Conservation (phyloP, 2,888 invertebrate genomes). For the Xanthorhoe spadicearia region DNA sequence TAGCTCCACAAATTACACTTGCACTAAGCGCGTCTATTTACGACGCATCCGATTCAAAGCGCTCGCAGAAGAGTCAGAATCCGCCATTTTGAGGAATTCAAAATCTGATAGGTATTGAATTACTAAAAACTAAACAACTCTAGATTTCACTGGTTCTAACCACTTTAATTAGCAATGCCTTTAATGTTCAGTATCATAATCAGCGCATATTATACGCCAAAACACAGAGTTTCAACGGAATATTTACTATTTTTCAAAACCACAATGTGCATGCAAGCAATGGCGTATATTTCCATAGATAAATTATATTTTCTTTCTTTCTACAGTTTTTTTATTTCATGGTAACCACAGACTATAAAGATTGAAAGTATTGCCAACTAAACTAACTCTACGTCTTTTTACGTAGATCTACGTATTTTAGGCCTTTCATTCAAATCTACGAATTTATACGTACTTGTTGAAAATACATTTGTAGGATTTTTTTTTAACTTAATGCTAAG, state of each 20-base stretch:
- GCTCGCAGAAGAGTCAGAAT: conserved; percentile 51
- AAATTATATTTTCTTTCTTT: too few species aligned
- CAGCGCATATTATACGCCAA: not conserved
- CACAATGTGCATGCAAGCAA: conserved; percentile 30
- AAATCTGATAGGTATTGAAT: conserved; percentile 25
- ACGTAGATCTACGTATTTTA: too few species aligned
- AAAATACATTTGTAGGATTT: too few species aligned
- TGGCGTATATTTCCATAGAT: not conserved
- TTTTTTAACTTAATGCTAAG: too few species aligned
- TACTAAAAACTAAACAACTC: conserved; percentile 13
- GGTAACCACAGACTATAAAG: not conserved
- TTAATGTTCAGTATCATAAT: not conserved
- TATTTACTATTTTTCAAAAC: conserved; percentile 22
- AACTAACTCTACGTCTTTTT: too few species aligned
- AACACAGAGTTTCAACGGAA: not conserved
- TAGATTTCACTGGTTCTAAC: not conserved
- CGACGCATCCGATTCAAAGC: conserved; percentile 72
- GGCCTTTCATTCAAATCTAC: too few species aligned
- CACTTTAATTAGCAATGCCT: not conserved
- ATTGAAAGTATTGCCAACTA: too few species aligned
- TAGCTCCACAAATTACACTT: conserved; percentile 71
- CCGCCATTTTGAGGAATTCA: conserved; percentile 76
- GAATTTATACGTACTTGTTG: too few species aligned
- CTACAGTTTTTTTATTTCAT: too few species aligned
- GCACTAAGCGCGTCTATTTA: conserved; percentile 77